Evolutionary conservation across 2,113 vertebrate genomes (phyloP).

Genomic region (Pseudorectes ferrugineus): DNA sequence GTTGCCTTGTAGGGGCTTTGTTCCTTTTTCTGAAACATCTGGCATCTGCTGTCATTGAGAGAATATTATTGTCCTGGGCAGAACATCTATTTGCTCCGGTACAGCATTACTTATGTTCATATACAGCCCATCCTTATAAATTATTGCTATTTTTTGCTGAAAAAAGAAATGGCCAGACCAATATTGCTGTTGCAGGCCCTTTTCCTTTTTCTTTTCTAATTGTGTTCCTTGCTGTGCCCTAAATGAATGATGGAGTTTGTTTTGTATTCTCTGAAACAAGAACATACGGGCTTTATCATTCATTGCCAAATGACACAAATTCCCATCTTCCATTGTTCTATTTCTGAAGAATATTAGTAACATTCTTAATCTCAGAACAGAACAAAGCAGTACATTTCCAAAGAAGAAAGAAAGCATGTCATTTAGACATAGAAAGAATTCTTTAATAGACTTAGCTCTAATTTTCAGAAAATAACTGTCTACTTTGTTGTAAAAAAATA

Average conservation of each 20-base stretch:
- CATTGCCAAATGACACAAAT: background rate
- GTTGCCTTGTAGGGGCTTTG: background rate
- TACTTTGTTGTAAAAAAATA: background rate
- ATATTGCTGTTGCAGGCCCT: background rate
- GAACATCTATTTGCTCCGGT: background rate
- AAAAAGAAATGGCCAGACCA: background rate
- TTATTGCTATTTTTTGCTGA: background rate
- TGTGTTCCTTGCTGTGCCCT: background rate
- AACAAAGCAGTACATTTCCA: background rate
- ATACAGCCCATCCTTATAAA: background rate
- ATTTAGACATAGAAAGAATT: background rate
- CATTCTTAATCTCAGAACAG: background rate
- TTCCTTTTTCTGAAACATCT: conserved; percentile 6
- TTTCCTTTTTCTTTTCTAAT: background rate
- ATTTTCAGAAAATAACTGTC: background rate
- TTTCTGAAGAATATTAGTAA: background rate
- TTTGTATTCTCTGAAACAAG: background rate
- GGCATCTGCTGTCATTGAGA: background rate
- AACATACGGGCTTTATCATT: background rate
- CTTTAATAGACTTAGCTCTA: background rate
- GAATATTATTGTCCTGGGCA: background rate
- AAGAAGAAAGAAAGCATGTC: background rate
- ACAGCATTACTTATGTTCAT: background rate
- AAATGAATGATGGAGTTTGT: background rate
- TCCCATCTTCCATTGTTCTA: background rate